Evolutionary conservation across 2,888 invertebrate genomes (phyloP).

Genomic region (Trachelus tabidus): DNA sequence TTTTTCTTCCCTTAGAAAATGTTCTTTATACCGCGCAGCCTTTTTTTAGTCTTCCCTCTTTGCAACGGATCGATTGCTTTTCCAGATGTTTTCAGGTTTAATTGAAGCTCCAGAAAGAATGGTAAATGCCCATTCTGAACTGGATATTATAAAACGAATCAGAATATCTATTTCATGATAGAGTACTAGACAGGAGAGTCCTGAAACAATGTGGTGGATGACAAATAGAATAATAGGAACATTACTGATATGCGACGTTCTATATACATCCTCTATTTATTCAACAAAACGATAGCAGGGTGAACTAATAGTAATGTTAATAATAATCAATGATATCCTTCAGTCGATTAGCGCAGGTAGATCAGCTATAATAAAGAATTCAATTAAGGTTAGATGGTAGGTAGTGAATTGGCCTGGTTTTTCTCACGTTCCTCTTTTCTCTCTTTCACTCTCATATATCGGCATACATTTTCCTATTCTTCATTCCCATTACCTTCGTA

Average conservation of each 20-base stretch:
- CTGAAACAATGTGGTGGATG: background rate
- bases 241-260: background rate
- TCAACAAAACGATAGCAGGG: conserved; percentile 42
- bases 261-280: conserved; percentile 44
- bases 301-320: conserved; percentile 29
- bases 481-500: background rate
- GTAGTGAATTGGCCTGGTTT: background rate
- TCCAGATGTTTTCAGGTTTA: background rate
- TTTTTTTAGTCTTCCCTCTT: background rate
- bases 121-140: no score
- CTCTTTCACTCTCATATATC: background rate
- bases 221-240: conserved; percentile 29
- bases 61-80: background rate
- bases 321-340: conserved; percentile 38
- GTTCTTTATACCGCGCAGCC: background rate
- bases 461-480: background rate
- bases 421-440: background rate
- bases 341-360: conserved; percentile 45
- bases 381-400: background rate
- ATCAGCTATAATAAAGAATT: conserved; percentile 7
- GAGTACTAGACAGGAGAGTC: background rate
- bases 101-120: no score
- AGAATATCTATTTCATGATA: background rate
- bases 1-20: no score
- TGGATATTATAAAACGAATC: background rate